Conservation (phyloP, 2,797 vertebrate genomes). For the Masticophis lateralis region DNA sequence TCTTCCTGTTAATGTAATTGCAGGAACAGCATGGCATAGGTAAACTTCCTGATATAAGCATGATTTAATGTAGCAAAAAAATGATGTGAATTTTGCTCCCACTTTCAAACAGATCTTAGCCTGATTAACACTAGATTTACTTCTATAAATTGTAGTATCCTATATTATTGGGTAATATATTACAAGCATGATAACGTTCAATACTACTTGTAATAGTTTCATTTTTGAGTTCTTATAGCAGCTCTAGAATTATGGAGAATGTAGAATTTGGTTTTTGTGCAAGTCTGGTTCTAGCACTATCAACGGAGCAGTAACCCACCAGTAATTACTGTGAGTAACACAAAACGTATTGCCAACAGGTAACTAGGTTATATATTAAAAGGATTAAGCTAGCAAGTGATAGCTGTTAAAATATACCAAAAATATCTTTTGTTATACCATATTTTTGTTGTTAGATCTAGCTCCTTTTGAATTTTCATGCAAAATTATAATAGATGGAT, state of each 20-base stretch:
- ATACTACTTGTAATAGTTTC: neutral
- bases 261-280: neutral
- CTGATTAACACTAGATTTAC: neutral
- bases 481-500: neutral
- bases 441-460: neutral
- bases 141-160: neutral
- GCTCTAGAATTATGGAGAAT: neutral
- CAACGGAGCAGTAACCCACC: neutral
- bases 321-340: neutral
- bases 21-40: neutral
- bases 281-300: neutral
- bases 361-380: neutral
- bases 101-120: neutral
- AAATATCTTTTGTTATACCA: neutral
- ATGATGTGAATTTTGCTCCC: neutral
- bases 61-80: neutral
- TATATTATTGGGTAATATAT: neutral
- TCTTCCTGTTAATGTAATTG: slow-evolving; percentile 14
- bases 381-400: neutral
- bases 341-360: neutral
- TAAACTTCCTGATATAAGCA: neutral
- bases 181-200: neutral
- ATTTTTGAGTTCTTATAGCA: neutral
- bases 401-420: neutral
- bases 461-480: neutral